Evolutionary conservation across 2,113 vertebrate genomes (phyloP).

Genomic region (Sylvietta virens): DNA sequence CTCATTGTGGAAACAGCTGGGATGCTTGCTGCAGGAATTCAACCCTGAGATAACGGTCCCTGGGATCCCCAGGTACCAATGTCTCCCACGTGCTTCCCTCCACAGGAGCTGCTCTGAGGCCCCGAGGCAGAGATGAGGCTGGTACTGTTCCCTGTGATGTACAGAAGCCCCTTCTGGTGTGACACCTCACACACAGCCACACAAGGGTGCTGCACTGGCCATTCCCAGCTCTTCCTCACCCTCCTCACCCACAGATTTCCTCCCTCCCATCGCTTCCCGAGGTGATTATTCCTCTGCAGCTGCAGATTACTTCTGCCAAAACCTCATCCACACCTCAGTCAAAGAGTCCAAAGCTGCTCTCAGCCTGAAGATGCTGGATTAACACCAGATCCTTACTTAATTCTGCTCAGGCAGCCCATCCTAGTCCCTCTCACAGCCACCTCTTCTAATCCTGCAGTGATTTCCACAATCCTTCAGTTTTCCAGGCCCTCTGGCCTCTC

Average conservation of each 20-base stretch:
- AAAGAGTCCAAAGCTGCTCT: background rate
- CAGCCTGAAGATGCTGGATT: background rate
- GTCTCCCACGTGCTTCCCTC: background rate
- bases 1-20: background rate
- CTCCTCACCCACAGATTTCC: background rate
- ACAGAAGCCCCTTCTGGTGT: background rate
- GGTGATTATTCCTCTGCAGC: background rate
- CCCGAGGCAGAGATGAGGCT: background rate
- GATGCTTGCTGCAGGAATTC: background rate
- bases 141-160: background rate
- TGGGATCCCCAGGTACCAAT: background rate
- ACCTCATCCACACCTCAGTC: fast-evolving
- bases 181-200: background rate
- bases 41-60: background rate
- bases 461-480: background rate
- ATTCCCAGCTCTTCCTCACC: background rate
- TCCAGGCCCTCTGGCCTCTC: background rate
- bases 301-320: background rate
- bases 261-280: background rate
- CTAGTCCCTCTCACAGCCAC: background rate
- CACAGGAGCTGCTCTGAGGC: background rate
- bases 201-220: background rate
- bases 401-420: background rate
- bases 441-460: background rate
- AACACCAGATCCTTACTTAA: background rate